Conservation (phyloP, 2,888 invertebrate species). For the Rhamphomyia laevipes region DNA sequence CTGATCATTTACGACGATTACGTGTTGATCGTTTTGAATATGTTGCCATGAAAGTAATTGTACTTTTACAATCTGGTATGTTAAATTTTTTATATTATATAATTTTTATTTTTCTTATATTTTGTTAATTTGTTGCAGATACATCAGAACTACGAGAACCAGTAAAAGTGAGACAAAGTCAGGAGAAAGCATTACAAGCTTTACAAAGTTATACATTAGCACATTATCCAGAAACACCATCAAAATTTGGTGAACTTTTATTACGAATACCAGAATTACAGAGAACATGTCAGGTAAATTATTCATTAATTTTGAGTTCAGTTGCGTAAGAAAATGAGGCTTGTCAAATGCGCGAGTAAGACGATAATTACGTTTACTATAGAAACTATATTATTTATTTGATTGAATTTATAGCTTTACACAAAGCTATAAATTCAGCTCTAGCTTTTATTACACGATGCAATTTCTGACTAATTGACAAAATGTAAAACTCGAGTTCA, state of each 20-base stretch:
- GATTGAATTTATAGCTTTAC: no score
- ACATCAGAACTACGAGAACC: constrained; percentile 85
- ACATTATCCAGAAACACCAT: constrained; percentile 85
- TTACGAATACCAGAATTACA: constrained; percentile 90
- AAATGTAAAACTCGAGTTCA: no score
- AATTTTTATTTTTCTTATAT: not conserved
- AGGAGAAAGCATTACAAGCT: constrained; percentile 87
- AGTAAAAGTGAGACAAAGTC: constrained; percentile 87
- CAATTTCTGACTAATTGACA: no score
- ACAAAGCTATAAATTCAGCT: no score
- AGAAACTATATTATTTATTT: no score
- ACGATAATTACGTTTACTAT: no score
- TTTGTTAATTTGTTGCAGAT: constrained; percentile 42
- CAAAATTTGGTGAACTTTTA: constrained; percentile 89
- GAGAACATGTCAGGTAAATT: constrained; percentile 75
- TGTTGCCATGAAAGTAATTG: constrained; percentile 91
- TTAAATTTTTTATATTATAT: constrained; percentile 5
- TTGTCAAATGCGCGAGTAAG: no score
- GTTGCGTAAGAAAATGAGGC: no score
- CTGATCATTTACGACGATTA: constrained; percentile 79
- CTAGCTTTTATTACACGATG: no score
- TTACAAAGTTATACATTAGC: constrained; percentile 79
- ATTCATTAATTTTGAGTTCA: no score
- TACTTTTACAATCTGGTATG: constrained; percentile 80
- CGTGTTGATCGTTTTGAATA: constrained; percentile 92